phyloP scores from a whole-genome alignment of 2,113 vertebrate genomes.

The Hemicordylus capensis region DNA sequence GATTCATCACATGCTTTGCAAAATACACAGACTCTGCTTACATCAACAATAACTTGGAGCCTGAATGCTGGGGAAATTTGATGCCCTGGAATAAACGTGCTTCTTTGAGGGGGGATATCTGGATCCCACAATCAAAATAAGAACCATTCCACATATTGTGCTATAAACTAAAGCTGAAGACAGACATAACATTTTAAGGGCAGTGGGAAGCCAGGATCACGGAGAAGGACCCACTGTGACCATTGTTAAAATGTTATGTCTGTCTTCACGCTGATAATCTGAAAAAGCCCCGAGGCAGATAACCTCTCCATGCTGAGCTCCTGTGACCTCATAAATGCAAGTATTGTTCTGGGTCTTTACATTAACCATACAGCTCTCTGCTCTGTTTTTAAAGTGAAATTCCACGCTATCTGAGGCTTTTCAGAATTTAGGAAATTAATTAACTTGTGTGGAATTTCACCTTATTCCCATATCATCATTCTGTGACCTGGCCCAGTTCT shows the following conservation, averaged over 20 bases:
- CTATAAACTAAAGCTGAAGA: background rate
- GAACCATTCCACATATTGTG: background rate
- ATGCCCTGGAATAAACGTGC: background rate
- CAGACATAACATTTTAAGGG: background rate
- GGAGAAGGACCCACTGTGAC: background rate
- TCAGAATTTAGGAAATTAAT: background rate
- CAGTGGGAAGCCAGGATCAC: background rate
- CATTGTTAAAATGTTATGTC: background rate
- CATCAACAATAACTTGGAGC: background rate
- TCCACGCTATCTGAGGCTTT: background rate
- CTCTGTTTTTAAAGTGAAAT: background rate
- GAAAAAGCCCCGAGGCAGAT: background rate
- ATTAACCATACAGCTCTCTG: background rate
- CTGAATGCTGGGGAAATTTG: background rate
- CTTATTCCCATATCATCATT: constrained; percentile 1
- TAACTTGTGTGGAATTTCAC: background rate
- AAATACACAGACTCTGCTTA: background rate
- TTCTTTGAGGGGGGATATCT: background rate
- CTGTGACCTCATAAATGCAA: background rate
- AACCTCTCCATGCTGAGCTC: background rate
- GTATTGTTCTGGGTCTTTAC: background rate
- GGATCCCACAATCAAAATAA: background rate
- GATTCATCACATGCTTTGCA: background rate
- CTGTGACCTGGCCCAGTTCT: background rate
- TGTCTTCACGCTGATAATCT: background rate